Base-by-base conservation (phyloP, 1,140 invertebrate species). In the Drosophila nebulosa region DNA sequence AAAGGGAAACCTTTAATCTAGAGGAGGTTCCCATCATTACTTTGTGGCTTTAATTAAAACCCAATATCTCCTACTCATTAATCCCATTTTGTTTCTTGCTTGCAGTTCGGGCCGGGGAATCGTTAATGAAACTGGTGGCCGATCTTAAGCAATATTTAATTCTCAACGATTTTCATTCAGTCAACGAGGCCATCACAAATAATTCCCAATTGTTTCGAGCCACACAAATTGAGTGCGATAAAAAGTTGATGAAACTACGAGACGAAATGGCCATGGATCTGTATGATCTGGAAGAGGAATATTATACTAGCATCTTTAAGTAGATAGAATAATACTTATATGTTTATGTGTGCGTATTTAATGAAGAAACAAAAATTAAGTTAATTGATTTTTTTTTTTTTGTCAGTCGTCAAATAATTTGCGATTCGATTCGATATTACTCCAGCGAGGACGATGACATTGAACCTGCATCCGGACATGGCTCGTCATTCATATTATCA, bases 101-200 rank as follows among this genome's bases (percentile, higher is more conserved):
- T 93, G 36, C 83, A 94, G 97, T 98, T 0, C 92, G 98, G 84
- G 98, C 98, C 69, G 97, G 97, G 1, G 98, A 99, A 93, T 98
- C 97, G 0, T 91, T 99, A 10, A 98, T 99, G 96, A 99, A 99
- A 92, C 92, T 99, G 3, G 97, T 99, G 3, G 97, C 97, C 0
- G 98, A 99, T 90, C 97, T 99, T 12, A 99, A 99, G 90, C 98
- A 99, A 81, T 99, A 98, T 91, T 92, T 99, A 16, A 99, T 99
- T 72, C 93, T 99, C 9, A 99, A 99, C 92, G 98, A 99, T 91
- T 99, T 99, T 89, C 97, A 97, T 27, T 98, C 97, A 0, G 97
- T 99, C 0, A 99, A 99, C 92, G 98, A 99, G 91, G 97, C 97
- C 0, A 99, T 99, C 67, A 95, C 96, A 9, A 95, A 96, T 79